These are phyloP conservation scores for Nyctereutes procyonoides DNA, from an alignment of 2,113 vertebrate species.

Conservation along the genomic window DNA sequence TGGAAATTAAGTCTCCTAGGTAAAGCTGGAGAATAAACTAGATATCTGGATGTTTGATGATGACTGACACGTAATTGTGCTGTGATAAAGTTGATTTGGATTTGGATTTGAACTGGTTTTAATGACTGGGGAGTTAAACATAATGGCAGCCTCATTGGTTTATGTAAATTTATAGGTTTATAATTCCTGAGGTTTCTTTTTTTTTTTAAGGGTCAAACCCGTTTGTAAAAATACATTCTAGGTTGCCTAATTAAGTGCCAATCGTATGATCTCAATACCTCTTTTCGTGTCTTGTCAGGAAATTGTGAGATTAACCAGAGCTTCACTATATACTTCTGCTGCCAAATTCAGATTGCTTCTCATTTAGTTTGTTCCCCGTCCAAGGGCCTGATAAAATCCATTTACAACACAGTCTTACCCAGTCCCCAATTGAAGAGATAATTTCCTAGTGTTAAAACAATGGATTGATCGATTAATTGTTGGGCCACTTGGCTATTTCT, in stretches of 20 bases:
- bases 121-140: not conserved
- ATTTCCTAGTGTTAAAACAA: not conserved
- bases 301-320: slow-evolving; percentile 49
- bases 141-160: not conserved
- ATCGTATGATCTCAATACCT: slow-evolving; percentile 16
- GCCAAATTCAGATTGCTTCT: slow-evolving; percentile 53
- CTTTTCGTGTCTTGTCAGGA: slow-evolving; percentile 54
- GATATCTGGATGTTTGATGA: not conserved
- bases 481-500: not conserved
- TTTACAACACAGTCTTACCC: not conserved
- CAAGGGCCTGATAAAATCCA: not conserved
- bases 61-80: not conserved
- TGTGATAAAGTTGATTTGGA: slow-evolving; percentile 22
- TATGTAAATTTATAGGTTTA: not conserved
- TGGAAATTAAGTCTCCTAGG: not conserved
- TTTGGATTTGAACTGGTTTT: not conserved
- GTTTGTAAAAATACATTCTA: slow-evolving; percentile 7
- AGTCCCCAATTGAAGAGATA: slow-evolving; percentile 7
- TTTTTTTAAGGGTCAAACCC: slow-evolving; percentile 1
- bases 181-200: slow-evolving; percentile 5
- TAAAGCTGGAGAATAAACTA: not conserved
- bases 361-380: slow-evolving; percentile 41
- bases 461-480: not conserved
- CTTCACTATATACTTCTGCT: not conserved
- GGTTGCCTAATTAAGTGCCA: slow-evolving; percentile 52